These are phyloP conservation scores for Alouatta palliata DNA, from an alignment of 2,113 vertebrate species.

Conservation along the genomic window DNA sequence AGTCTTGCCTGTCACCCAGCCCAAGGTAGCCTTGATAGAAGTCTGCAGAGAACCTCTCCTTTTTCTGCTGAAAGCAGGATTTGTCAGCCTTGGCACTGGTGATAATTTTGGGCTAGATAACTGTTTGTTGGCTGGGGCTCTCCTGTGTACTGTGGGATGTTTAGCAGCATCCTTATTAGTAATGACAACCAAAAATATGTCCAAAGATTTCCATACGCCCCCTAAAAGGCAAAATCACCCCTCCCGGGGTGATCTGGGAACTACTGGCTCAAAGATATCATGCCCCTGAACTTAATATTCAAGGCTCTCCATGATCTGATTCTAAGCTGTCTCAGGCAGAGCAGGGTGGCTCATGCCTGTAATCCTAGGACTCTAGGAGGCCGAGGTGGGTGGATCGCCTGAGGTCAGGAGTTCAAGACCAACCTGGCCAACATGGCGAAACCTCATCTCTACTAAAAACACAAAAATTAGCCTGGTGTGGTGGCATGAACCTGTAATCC, in stretches of 20 bases:
- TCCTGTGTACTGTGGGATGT: neutral
- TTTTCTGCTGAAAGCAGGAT: neutral
- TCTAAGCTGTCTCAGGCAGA: neutral
- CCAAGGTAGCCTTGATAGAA: neutral
- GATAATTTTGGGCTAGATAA: neutral
- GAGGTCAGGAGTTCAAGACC: no score
- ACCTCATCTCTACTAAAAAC: no score
- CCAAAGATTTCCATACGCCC: neutral
- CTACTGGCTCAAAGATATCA: neutral
- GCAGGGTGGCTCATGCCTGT: no score
- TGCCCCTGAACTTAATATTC: conserved; percentile 3
- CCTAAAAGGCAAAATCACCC: neutral
- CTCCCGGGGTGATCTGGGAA: neutral
- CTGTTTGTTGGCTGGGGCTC: neutral
- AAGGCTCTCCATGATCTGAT: neutral
- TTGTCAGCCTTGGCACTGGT: neutral
- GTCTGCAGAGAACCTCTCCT: neutral
- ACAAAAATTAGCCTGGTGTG: no score
- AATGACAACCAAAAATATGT: neutral
- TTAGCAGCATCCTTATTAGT: neutral
- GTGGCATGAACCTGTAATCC: no score
- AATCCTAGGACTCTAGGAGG: no score
- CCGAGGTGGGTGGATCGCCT: no score
- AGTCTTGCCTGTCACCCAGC: neutral
- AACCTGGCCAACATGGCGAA: no score